Evolutionary conservation across 2,113 vertebrate genomes (phyloP), one percentile per base, ranked within the genome.

Genomic region (Gymnobelideus leadbeateri): DNA sequence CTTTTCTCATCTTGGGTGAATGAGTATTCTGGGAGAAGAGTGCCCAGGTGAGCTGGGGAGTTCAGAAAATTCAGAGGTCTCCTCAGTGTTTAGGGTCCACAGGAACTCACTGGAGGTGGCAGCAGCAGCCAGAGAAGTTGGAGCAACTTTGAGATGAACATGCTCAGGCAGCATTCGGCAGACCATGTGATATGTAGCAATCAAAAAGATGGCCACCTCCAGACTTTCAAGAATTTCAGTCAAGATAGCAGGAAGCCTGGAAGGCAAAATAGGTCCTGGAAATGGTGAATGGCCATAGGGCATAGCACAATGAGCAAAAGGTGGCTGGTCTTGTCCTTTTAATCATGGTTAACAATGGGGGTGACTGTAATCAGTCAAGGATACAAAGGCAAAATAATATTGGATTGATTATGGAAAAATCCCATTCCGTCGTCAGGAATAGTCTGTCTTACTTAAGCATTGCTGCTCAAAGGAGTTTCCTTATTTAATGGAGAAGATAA

Each of bases 371-470:
- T 90, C 90, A 96, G 25, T 23, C 43, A 96, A 93, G 8, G 50
- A 94, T 9, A 90, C 68, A 94, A 43, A 92, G 25, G 61, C 10
- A 24, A 94, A 94, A 89, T 91, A 91, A n/a, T 95, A 93, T 92
- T 91, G 24, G 19, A 77, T 21, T 8, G 31, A 43, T 9, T 7
- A 92, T 55, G 55, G n/a, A 77, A 92, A 37, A 95, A 94, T 51
- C 54, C 68, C 12, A 54, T 19, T 26, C 11, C 28, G 92, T 47
- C 50, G 2, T 90, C 90, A 84, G 6, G 8, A 89, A 94, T 89
- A 91, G 90, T 55, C 77, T 92, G 55, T 26, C 68, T 46, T 96
- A 90, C 8, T 90, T 93, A 95, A 93, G 91, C 90, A 94, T 94
- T 90, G 92, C 3, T 93, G 3, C 91, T 92, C 1, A 51, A 53